These are phyloP conservation scores for Palythoa heliodiscus DNA, from an alignment of 92 coral and sea anemone species.

Conservation along the genomic window DNA sequence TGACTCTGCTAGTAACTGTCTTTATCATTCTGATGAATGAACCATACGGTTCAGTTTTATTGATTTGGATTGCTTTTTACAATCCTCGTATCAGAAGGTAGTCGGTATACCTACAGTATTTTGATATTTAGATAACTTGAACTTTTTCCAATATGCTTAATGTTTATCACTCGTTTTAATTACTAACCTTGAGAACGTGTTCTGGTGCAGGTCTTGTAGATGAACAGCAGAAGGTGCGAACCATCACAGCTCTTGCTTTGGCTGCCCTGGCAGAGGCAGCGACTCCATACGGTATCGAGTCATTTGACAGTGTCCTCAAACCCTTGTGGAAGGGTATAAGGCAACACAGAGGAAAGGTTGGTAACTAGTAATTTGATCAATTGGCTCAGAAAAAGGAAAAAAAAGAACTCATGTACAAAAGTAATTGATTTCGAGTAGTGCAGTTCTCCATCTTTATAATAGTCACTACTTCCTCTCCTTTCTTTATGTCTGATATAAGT, in stretches of 20 bases:
- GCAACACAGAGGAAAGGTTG: conserved; percentile 99
- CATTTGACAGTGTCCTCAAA: conserved; percentile 98
- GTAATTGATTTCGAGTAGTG: too few species aligned
- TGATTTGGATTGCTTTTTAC: too few species aligned
- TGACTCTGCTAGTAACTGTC: too few species aligned
- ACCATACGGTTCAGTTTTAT: too few species aligned
- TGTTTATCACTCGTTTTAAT: not conserved
- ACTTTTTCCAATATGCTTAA: not conserved
- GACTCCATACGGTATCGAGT: conserved; percentile 99
- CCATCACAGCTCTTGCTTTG: conserved; percentile 99
- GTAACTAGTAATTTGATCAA: not conserved
- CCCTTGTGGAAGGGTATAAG: conserved; percentile 99
- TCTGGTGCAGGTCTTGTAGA: conserved; percentile 84
- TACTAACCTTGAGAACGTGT: not conserved
- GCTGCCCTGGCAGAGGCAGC: conserved; percentile 99
- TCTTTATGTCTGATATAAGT: too few species aligned
- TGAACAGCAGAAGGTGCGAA: conserved; percentile 99
- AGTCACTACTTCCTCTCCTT: too few species aligned
- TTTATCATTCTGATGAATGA: too few species aligned
- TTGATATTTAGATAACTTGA: too few species aligned
- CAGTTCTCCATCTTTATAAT: too few species aligned
- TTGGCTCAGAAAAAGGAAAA: too few species aligned
- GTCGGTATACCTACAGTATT: too few species aligned
- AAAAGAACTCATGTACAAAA: too few species aligned
- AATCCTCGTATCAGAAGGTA: not conserved